These are phyloP conservation scores for Chloropsis cyanopogon DNA, from an alignment of 2,113 vertebrate species.

Conservation along the genomic window DNA sequence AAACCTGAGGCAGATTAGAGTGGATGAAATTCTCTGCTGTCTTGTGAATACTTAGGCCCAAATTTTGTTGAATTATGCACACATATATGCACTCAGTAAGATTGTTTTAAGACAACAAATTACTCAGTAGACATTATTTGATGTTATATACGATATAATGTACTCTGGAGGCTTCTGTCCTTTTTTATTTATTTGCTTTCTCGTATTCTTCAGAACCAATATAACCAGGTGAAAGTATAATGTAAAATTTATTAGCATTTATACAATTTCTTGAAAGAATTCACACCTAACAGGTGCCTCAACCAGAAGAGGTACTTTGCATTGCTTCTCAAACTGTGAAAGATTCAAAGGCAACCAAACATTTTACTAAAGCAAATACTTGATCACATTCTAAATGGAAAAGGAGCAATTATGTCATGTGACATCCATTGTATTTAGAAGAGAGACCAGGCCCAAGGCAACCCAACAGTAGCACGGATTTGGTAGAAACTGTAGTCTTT, in stretches of 20 bases:
- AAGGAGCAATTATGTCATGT: background rate
- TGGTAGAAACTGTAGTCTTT: background rate
- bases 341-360: background rate
- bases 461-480: background rate
- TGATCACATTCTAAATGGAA: background rate
- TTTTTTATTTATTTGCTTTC: background rate
- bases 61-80: background rate
- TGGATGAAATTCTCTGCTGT: background rate
- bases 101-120: background rate
- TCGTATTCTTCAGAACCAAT: background rate
- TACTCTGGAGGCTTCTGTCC: background rate
- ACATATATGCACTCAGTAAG: background rate
- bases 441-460: background rate
- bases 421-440: background rate
- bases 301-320: background rate
- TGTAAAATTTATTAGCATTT: background rate
- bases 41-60: background rate
- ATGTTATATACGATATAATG: background rate
- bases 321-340: background rate
- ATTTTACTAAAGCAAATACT: background rate
- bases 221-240: background rate
- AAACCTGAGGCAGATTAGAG: background rate
- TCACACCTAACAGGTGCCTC: background rate
- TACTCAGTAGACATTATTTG: background rate
- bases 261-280: background rate